These are phyloP conservation scores for Misgurnus anguillicaudatus DNA, from an alignment of 2,113 vertebrate species.

Conservation along the genomic window DNA sequence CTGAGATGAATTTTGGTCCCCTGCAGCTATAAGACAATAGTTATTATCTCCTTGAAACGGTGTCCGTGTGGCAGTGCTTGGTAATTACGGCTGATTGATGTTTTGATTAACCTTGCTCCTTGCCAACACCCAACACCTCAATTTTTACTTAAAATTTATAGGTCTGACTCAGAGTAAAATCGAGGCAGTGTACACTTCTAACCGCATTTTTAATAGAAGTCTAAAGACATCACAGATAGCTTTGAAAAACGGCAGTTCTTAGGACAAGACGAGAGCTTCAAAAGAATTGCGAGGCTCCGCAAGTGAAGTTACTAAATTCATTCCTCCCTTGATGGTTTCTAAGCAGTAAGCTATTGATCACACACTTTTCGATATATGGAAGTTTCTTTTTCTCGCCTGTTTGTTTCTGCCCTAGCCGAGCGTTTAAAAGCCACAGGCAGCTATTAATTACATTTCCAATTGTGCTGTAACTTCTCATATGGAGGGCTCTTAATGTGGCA, in stretches of 20 bases:
- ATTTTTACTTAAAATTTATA: conserved; percentile 35
- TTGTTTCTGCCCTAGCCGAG: conserved; percentile 72
- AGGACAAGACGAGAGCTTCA: conserved; percentile 44
- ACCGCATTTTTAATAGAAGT: conserved; percentile 58
- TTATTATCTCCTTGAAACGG: conserved; percentile 55
- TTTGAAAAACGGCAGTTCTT: conserved; percentile 53
- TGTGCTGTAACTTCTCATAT: conserved; percentile 66
- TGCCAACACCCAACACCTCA: conserved; percentile 13
- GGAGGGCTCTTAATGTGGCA: conserved; percentile 66
- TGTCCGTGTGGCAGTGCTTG: conserved; percentile 39
- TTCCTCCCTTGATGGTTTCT: conserved; percentile 56
- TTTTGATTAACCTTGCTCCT: conserved; percentile 44
- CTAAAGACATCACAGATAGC: conserved; percentile 65
- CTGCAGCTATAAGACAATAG: conserved; percentile 49
- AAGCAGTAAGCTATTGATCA: conserved; percentile 69
- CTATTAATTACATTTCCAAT: conserved; percentile 78
- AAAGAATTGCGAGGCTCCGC: conserved; percentile 57
- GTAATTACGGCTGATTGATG: conserved; percentile 62
- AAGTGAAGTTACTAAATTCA: conserved; percentile 56
- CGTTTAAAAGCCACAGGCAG: conserved; percentile 73
- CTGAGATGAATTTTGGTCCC: conserved; percentile 55
- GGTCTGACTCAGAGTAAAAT: conserved; percentile 17
- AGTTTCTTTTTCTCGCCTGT: conserved; percentile 59
- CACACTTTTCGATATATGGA: conserved; percentile 68
- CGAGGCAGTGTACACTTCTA: conserved; percentile 30